Evolutionary conservation across 2,797 vertebrate species (phyloP).

Genomic region (Aselliscus stoliczkanus): DNA sequence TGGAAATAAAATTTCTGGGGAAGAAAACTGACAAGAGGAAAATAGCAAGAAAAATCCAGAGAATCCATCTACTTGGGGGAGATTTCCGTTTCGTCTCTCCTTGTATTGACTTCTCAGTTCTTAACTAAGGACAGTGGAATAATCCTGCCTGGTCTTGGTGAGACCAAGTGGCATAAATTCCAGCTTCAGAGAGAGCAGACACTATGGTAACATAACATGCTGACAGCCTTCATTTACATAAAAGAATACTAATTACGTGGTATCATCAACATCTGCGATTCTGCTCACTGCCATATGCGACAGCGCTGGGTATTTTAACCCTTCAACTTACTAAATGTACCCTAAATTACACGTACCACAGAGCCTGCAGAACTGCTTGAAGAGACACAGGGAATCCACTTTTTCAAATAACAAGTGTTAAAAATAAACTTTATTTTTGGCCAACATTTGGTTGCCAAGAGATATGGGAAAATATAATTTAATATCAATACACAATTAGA

Average conservation of each 20-base stretch:
- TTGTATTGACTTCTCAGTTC: slow-evolving; percentile 32
- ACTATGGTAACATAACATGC: slow-evolving; percentile 82
- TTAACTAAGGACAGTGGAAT: slow-evolving; percentile 33
- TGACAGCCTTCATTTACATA: slow-evolving; percentile 85
- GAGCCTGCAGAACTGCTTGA: slow-evolving; percentile 2
- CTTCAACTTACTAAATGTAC: slow-evolving; percentile 65
- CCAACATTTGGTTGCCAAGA: slow-evolving; percentile 42
- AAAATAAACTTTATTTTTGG: slow-evolving; percentile 38
- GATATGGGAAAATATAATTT: slow-evolving; percentile 20
- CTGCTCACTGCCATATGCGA: slow-evolving; percentile 83
- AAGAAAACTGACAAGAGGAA: not conserved
- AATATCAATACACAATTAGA: slow-evolving; percentile 7
- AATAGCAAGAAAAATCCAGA: slow-evolving; percentile 55
- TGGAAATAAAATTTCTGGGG: not conserved
- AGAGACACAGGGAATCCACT: not conserved
- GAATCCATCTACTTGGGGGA: slow-evolving; percentile 1
- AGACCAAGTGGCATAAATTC: slow-evolving; percentile 76
- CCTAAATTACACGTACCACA: not conserved
- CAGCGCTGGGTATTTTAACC: slow-evolving; percentile 79
- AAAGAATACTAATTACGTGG: slow-evolving; percentile 85
- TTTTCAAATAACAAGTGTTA: slow-evolving; percentile 4
- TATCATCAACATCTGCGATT: slow-evolving; percentile 86
- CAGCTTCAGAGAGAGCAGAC: slow-evolving; percentile 74
- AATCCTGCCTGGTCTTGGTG: slow-evolving; percentile 60
- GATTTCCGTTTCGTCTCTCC: not conserved